Conservation (phyloP, 2,113 vertebrate genomes). For the Corynorhinus townsendii region DNA sequence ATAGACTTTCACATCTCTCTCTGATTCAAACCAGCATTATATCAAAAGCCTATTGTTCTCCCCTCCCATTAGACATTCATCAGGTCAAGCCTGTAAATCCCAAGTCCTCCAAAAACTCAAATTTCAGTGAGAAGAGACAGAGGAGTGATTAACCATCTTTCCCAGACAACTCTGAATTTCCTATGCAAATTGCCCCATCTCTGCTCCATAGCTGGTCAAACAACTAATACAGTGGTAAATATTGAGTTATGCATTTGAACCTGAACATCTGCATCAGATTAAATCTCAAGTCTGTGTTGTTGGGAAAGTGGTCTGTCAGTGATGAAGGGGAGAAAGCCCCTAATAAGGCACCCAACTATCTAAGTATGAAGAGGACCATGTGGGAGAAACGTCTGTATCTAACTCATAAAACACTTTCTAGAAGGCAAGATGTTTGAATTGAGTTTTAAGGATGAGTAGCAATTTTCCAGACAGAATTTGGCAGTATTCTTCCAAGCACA, state of each 20-base stretch:
- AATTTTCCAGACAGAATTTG: neutral
- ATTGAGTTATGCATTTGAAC: neutral
- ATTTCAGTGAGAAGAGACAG: neutral
- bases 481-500: neutral
- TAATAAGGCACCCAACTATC: neutral
- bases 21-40: neutral
- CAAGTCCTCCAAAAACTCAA: neutral
- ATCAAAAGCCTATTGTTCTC: neutral
- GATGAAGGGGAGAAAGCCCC: neutral
- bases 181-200: neutral
- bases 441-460: neutral
- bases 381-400: neutral
- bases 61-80: neutral
- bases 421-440: neutral
- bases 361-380: neutral
- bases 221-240: neutral
- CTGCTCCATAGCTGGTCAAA: neutral
- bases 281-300: neutral
- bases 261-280: neutral
- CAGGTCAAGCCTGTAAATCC: neutral
- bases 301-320: neutral
- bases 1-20: neutral
- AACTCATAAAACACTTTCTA: neutral
- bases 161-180: neutral
- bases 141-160: neutral